phyloP scores from a whole-genome alignment of 53 echinoderm and acorn worm species.

The Echinometra lucunter region DNA sequence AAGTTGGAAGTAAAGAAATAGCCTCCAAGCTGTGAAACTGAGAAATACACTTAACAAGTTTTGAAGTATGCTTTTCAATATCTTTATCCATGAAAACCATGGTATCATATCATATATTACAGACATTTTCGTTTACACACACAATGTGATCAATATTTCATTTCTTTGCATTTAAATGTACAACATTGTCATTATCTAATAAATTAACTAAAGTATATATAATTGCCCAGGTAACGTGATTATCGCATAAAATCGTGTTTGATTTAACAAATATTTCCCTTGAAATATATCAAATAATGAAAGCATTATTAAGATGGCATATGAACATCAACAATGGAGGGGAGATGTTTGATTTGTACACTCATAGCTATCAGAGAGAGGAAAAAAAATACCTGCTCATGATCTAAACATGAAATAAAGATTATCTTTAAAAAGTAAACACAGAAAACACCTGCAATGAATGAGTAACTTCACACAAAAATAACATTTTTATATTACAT shows the following conservation, averaged over 20 bases:
- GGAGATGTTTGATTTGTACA: background rate
- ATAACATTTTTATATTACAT: background rate
- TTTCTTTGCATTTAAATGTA: background rate
- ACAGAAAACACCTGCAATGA: background rate
- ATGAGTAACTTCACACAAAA: background rate
- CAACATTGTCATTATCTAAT: background rate
- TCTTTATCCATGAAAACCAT: background rate
- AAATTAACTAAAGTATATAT: background rate
- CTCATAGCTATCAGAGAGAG: background rate
- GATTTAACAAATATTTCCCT: background rate
- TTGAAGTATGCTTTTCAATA: background rate
- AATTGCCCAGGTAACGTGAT: background rate
- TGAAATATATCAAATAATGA: background rate
- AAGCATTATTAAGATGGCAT: background rate
- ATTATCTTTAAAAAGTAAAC: background rate
- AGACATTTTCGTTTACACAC: background rate
- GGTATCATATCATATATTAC: conserved; percentile 9
- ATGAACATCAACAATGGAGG: background rate
- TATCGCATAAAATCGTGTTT: background rate
- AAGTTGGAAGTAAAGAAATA: too few species aligned
- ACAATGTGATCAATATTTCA: background rate
- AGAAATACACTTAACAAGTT: background rate
- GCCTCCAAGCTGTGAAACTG: too few species aligned
- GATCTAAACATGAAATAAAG: background rate
- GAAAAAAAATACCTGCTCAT: background rate